Evolutionary conservation across 2,888 invertebrate species (phyloP).

Genomic region (Agriopis aurantiaria): DNA sequence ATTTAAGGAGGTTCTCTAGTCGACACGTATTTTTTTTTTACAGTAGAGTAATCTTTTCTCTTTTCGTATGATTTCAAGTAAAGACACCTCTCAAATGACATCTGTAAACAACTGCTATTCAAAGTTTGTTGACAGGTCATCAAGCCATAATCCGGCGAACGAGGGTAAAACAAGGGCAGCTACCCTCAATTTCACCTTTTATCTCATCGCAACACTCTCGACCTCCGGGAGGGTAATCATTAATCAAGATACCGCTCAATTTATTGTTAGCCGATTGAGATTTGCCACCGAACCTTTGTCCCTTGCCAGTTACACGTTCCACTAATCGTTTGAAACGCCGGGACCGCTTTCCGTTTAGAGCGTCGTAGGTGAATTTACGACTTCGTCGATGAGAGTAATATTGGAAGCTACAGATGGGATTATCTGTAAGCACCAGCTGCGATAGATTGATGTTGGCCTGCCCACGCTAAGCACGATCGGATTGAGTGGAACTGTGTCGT

Average conservation of each 20-base stretch:
- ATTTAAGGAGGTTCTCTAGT: too few relatives aligned
- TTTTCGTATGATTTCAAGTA: background rate
- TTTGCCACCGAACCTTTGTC: slow-evolving; percentile 31
- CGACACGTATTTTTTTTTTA: background rate
- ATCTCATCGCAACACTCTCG: slow-evolving; percentile 33
- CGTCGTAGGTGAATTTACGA: slow-evolving; percentile 50
- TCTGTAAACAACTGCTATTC: slow-evolving; percentile 12
- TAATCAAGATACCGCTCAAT: slow-evolving; percentile 63
- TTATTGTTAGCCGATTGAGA: slow-evolving; percentile 56
- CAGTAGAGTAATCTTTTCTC: background rate
- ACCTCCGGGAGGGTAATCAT: slow-evolving; percentile 43
- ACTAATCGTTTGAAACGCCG: slow-evolving; percentile 50
- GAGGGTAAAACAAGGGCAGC: slow-evolving; percentile 25
- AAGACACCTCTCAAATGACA: background rate
- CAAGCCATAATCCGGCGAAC: slow-evolving; percentile 29
- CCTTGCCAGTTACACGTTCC: slow-evolving; percentile 44
- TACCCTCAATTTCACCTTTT: slow-evolving; percentile 32
- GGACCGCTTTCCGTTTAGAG: slow-evolving; percentile 42
- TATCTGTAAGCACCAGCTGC: slow-evolving; percentile 20
- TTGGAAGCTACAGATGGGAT: slow-evolving; percentile 30
- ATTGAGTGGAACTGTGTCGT: slow-evolving; percentile 14
- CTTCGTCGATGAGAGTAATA: slow-evolving; percentile 30
- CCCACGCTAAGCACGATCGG: slow-evolving; percentile 7
- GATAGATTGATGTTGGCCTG: slow-evolving; percentile 27
- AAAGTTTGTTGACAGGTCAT: slow-evolving; percentile 27